A percentile compares a stretch with the other conserved stretches of the same genome.
phyloP scores from a whole-genome alignment of 1,140 invertebrate species.

The Coenobita brevimanus region DNA sequence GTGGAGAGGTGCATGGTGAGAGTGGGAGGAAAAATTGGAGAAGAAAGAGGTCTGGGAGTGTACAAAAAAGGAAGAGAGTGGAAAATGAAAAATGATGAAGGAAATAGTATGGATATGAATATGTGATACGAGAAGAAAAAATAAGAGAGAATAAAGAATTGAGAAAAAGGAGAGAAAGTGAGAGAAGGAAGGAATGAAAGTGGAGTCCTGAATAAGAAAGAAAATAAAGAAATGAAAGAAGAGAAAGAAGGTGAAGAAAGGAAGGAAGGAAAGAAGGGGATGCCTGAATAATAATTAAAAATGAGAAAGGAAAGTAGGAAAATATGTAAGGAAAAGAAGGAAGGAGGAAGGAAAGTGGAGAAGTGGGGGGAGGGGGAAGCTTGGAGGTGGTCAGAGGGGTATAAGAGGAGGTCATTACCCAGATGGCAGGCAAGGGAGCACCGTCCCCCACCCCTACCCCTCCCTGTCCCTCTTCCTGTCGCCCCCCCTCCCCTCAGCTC shows the following conservation, averaged over 20 bases:
- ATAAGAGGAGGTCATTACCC: background rate
- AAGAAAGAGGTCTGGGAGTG: too few relatives aligned
- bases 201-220: too few relatives aligned
- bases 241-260: background rate
- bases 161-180: background rate
- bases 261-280: constrained; percentile 10
- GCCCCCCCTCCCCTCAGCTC: background rate
- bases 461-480: too few relatives aligned
- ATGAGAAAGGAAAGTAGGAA: too few relatives aligned
- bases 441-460: background rate
- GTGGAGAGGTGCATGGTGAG: too few relatives aligned
- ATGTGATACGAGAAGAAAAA: too few relatives aligned
- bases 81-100: background rate
- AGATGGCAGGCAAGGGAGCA: background rate
- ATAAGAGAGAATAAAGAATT: background rate
- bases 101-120: background rate
- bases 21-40: too few relatives aligned
- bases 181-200: too few relatives aligned
- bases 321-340: too few relatives aligned
- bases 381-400: background rate
- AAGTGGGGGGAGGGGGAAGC: background rate
- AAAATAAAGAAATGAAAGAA: too few relatives aligned
- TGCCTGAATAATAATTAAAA: background rate
- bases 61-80: too few relatives aligned
- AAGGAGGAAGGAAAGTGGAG: background rate